Evolutionary conservation across 2,888 invertebrate genomes (phyloP).

Genomic region (Cataglyphis albicans): DNA sequence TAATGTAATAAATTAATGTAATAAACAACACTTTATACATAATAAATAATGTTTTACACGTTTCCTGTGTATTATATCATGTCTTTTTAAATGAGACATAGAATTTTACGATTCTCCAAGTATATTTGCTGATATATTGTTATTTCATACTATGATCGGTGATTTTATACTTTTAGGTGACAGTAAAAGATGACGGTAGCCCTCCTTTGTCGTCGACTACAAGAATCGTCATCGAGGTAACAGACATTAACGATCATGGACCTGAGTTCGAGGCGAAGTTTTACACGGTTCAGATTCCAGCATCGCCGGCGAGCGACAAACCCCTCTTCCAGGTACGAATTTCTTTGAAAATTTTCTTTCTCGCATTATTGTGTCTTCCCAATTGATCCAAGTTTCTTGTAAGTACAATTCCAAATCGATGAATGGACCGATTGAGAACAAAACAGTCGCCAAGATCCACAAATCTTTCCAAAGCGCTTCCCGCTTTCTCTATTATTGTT

Average conservation of each 20-base stretch:
- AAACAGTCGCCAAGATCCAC: conserved; percentile 28
- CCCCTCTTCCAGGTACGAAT: conserved; percentile 88
- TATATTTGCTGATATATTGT: background rate
- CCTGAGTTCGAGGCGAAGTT: conserved; percentile 94
- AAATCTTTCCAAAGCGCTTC: conserved; percentile 12
- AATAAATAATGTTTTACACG: background rate
- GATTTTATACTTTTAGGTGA: conserved; percentile 86
- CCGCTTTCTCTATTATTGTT: conserved; percentile 34
- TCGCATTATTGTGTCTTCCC: conserved; percentile 33
- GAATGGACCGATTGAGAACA: conserved; percentile 10
- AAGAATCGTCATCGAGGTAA: conserved; percentile 92
- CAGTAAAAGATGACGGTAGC: conserved; percentile 92
- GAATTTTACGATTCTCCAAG: background rate
- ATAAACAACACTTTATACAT: background rate
- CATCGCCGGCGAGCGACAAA: conserved; percentile 87
- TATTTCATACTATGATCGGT: conserved; percentile 10
- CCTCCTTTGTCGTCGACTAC: conserved; percentile 92
- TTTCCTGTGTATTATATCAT: background rate
- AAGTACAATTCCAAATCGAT: conserved; percentile 33
- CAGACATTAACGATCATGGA: conserved; percentile 95
- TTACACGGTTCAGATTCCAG: conserved; percentile 93
- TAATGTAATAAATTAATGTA: background rate
- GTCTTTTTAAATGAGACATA: background rate
- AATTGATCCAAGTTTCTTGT: conserved; percentile 37
- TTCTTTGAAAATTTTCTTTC: background rate